phyloP scores from a whole-genome alignment of 2,888 invertebrate species.

The Hermaeophaga mercurialis region DNA sequence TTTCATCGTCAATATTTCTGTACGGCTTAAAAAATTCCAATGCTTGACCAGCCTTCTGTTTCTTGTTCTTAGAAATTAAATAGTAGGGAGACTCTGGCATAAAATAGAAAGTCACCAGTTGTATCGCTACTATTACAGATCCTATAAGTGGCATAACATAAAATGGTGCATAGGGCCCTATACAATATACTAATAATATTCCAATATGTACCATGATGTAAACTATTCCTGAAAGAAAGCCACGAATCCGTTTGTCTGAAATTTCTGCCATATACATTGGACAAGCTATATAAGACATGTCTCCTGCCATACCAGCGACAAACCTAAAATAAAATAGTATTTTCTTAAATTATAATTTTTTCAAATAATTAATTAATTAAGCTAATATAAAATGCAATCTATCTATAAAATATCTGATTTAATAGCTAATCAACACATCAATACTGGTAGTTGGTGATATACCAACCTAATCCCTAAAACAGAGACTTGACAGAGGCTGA shows the following conservation, averaged over 20 bases:
- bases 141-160: constrained; percentile 44
- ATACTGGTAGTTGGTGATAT: too few relatives aligned
- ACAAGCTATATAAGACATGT: constrained; percentile 54
- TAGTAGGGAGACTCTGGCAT: constrained; percentile 56
- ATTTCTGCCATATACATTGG: constrained; percentile 57
- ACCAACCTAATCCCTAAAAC: too few relatives aligned
- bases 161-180: constrained; percentile 46
- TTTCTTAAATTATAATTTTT: too few relatives aligned
- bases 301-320: constrained; percentile 53
- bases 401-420: too few relatives aligned
- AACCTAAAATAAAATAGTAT: constrained; percentile 43
- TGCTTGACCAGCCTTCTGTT: constrained; percentile 48
- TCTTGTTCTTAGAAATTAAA: constrained; percentile 48
- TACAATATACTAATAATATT: constrained; percentile 51
- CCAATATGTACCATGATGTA: constrained; percentile 55
- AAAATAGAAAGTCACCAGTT: constrained; percentile 51
- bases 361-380: too few relatives aligned
- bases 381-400: too few relatives aligned
- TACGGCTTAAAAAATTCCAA: constrained; percentile 47
- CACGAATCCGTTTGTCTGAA: constrained; percentile 54
- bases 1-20: constrained; percentile 48
- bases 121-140: constrained; percentile 44
- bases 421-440: too few relatives aligned
- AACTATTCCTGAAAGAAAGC: constrained; percentile 53
- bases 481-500: too few relatives aligned